These are phyloP conservation scores for Parotia lawesii DNA, from an alignment of 2,113 vertebrate species.

Conservation along the genomic window DNA sequence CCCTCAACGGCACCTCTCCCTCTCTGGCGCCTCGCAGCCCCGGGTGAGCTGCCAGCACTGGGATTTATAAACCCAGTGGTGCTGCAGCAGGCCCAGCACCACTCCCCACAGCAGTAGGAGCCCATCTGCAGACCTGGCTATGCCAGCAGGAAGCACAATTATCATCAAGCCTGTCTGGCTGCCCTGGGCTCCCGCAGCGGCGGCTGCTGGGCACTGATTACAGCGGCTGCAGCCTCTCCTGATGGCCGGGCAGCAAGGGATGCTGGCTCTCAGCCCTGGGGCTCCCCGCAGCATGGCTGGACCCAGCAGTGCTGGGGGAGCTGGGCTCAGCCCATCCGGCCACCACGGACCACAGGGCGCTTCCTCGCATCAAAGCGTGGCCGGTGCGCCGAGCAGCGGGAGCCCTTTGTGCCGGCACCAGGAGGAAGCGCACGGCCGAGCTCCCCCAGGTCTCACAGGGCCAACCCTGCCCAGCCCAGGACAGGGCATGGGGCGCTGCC, in stretches of 20 bases:
- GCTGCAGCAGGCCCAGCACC: neutral
- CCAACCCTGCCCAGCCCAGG: neutral
- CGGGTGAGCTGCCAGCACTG: neutral
- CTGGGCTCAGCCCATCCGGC: neutral
- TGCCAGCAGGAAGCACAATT: neutral
- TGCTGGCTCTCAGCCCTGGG: fast-evolving
- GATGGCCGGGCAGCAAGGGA: neutral
- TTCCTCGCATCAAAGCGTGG: fast-evolving
- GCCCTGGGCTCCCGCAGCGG: fast-evolving
- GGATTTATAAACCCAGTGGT: fast-evolving
- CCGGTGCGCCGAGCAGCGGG: fast-evolving
- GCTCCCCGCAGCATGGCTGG: fast-evolving
- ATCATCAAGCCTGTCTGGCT: neutral
- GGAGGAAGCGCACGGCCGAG: neutral
- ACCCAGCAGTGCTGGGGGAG: neutral
- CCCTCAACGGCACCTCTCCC: neutral
- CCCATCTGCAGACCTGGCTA: neutral
- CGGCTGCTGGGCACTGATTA: neutral
- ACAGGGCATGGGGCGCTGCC: neutral
- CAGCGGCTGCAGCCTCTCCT: neutral
- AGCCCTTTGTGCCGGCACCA: neutral
- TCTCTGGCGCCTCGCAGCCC: fast-evolving
- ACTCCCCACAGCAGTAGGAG: neutral
- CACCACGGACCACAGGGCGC: neutral
- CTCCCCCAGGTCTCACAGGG: neutral